Conservation (phyloP, 2,113 vertebrate genomes). For the Aythya baeri region DNA sequence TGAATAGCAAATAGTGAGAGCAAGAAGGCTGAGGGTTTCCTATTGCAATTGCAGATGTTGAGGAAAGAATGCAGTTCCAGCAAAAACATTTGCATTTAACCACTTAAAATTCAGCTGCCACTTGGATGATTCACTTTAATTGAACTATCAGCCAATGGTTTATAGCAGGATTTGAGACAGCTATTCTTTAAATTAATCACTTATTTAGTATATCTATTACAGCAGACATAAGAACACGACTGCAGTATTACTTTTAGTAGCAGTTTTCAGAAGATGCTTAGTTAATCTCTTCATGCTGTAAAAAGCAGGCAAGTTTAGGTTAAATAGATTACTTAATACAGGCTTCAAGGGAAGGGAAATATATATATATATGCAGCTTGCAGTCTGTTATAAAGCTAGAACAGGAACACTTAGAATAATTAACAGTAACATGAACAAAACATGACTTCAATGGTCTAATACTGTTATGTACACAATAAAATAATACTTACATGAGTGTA, state of each 20-base stretch:
- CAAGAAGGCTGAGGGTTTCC: background rate
- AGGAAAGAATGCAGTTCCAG: background rate
- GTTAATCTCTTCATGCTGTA: conserved; percentile 45
- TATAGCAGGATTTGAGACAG: background rate
- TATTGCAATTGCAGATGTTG: background rate
- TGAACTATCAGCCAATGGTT: background rate
- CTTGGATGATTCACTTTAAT: background rate
- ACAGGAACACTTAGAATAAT: conserved; percentile 28
- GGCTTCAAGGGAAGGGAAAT: background rate
- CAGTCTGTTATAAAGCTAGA: conserved; percentile 21
- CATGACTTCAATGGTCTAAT: conserved; percentile 77
- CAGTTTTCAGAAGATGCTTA: conserved; percentile 12
- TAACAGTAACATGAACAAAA: conserved; percentile 50
- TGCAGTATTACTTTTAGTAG: background rate
- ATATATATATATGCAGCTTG: background rate
- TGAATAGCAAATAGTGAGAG: conserved; percentile 17
- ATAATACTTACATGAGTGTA: conserved; percentile 79
- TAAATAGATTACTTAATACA: conserved; percentile 8
- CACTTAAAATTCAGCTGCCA: background rate
- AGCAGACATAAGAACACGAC: background rate
- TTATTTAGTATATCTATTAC: background rate
- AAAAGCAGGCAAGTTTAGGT: conserved; percentile 22
- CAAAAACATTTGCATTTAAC: background rate
- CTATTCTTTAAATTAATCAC: background rate
- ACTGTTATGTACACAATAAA: conserved; percentile 85